Evolutionary conservation across 1,140 invertebrate species (phyloP), one percentile per base, ranked within the genome.

Genomic region (Drosophila jambulina): DNA sequence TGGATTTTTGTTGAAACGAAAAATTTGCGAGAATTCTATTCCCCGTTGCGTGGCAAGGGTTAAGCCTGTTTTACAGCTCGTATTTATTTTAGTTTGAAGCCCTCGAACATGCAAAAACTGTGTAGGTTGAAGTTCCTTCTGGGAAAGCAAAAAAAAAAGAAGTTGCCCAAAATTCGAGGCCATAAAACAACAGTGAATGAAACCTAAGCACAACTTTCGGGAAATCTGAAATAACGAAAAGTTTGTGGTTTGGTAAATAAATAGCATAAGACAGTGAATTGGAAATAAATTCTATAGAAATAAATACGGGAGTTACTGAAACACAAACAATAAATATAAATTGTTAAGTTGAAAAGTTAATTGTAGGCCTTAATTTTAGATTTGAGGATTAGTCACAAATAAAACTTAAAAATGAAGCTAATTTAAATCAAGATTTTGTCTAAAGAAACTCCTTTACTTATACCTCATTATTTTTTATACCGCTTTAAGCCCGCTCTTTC

Each of bases 51-150:
- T n/a, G 45, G 34, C 46, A n/a, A 29, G 23, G 48, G 23, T 6
- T 56, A 60, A 60, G 67, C 45, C 67, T 48, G 78, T 74, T 63
- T 69, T 23, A 13, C 48, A 19, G 23, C 15, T 42, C 1, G 29
- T 72, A 49, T 72, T 72, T 72, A 72, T 72, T 72, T 72, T 49
- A 72, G 45, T 51, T 72, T 29, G 21, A 15, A 38, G 13, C 27
- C 27, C 25, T 32, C 2, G 12, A 51, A 42, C 25, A 68, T 32
- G n/a, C 61, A 65, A 53, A 65, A 49, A 15, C 38, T 21, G 27
- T 68, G 46, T 68, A 29, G 13, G 29, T 32, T 32, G 15, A 45
- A 42, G 29, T 65, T n/a, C 2, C 19, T 53, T 21, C 15, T 19
- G 12, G 62, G 36, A 67, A 36, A 29, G 46, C 67, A 23, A 68